Conservation (phyloP, 2,888 invertebrate genomes). For the Psylliodes chrysocephalus region DNA sequence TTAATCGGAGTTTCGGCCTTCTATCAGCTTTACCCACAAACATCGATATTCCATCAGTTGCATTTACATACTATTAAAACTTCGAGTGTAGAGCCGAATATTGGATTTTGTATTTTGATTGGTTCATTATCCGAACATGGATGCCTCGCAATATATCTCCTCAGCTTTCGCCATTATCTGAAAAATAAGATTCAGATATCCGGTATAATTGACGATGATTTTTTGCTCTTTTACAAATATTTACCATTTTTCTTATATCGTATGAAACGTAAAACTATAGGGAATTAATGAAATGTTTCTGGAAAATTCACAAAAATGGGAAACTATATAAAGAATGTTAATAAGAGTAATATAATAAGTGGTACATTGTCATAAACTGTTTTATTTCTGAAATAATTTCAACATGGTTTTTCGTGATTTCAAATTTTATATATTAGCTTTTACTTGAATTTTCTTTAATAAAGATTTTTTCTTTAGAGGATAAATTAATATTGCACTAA, state of each 20-base stretch:
- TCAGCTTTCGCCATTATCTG: slow-evolving; percentile 8
- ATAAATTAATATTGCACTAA: too few relatives aligned
- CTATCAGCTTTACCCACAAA: slow-evolving; percentile 14
- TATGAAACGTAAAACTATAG: too few relatives aligned
- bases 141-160: background rate
- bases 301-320: too few relatives aligned
- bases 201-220: background rate
- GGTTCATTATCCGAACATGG: slow-evolving; percentile 22
- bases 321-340: too few relatives aligned
- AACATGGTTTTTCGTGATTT: too few relatives aligned
- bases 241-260: background rate
- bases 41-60: slow-evolving; percentile 32
- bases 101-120: slow-evolving; percentile 35
- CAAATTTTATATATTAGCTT: too few relatives aligned
- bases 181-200: slow-evolving; percentile 7
- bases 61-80: slow-evolving; percentile 31
- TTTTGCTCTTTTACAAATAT: background rate
- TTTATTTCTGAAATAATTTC: too few relatives aligned
- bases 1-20: background rate
- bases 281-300: too few relatives aligned
- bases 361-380: too few relatives aligned
- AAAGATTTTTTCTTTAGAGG: too few relatives aligned
- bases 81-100: slow-evolving; percentile 24
- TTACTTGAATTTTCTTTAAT: too few relatives aligned
- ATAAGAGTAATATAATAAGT: too few relatives aligned